Conservation (phyloP, 2,797 vertebrate species). For the Melanotaenia parkinsoni region DNA sequence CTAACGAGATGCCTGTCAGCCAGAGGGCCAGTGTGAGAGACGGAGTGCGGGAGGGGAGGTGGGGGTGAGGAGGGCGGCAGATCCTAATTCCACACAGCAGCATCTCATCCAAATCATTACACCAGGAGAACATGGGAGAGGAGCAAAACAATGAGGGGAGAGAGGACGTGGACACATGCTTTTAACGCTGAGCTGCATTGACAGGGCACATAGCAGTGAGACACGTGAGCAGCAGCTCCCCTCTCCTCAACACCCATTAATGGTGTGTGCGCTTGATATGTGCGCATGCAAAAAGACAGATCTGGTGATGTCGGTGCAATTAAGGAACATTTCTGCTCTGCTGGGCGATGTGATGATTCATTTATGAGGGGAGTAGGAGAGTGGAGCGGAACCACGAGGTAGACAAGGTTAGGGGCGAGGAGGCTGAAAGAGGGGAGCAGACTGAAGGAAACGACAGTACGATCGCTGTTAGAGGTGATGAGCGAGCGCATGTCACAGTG, state of each 20-base stretch:
- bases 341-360: conserved; percentile 78
- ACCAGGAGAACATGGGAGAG: conserved; percentile 65
- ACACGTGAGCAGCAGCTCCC: conserved; percentile 49
- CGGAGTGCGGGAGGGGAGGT: conserved; percentile 2
- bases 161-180: conserved; percentile 49
- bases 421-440: conserved; percentile 45
- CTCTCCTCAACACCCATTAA: conserved; percentile 51
- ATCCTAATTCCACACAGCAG: conserved; percentile 73
- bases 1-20: conserved; percentile 84
- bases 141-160: conserved; percentile 62
- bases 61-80: not conserved
- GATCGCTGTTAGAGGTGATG: conserved; percentile 52
- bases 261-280: conserved; percentile 40
- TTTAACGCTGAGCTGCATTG: conserved; percentile 67
- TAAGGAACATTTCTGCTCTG: conserved; percentile 81
- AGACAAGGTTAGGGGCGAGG: conserved; percentile 56
- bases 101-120: conserved; percentile 79
- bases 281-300: conserved; percentile 54
- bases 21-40: conserved; percentile 75
- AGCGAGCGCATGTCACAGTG: conserved; percentile 32
- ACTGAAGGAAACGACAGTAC: conserved; percentile 55
- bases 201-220: conserved; percentile 67
- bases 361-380: conserved; percentile 74
- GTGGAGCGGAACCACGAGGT: conserved; percentile 49
- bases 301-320: conserved; percentile 72